Percentiles rank a stretch among this genome's conserved stretches.
Evolutionary conservation across 2,888 invertebrate genomes (phyloP).

Genomic region (Euphydryas editha): DNA sequence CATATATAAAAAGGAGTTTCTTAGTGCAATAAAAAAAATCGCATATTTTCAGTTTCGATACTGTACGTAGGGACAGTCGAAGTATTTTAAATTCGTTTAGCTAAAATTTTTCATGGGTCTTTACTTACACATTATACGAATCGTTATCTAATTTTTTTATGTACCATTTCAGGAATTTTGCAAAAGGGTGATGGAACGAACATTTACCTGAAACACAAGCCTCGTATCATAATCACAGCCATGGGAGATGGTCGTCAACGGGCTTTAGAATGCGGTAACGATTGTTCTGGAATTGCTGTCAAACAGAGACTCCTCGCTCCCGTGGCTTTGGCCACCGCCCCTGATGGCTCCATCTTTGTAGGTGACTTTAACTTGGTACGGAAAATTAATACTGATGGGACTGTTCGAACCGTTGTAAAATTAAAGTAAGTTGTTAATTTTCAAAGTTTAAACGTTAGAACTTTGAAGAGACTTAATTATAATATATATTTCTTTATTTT

Average conservation of each 20-base stretch:
- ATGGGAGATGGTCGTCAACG: slow-evolving; percentile 97
- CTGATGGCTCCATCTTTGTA: slow-evolving; percentile 97
- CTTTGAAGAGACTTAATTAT: too few species aligned
- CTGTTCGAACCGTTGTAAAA: slow-evolving; percentile 90
- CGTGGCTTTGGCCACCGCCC: slow-evolving; percentile 94
- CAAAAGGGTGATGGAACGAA: slow-evolving; percentile 99
- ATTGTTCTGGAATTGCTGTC: slow-evolving; percentile 91
- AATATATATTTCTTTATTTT: slow-evolving; percentile 15
- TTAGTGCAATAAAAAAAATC: too few species aligned
- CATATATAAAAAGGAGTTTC: too few species aligned
- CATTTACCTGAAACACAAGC: slow-evolving; percentile 96
- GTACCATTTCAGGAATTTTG: slow-evolving; percentile 87
- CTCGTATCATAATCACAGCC: slow-evolving; percentile 93
- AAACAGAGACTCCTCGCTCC: slow-evolving; percentile 94
- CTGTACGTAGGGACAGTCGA: too few species aligned
- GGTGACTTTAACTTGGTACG: slow-evolving; percentile 98
- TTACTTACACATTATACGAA: not conserved
- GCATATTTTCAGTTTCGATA: too few species aligned
- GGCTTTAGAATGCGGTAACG: slow-evolving; percentile 90
- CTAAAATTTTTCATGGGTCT: not conserved
- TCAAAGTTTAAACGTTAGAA: too few species aligned
- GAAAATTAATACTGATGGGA: slow-evolving; percentile 93
- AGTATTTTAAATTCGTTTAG: not conserved
- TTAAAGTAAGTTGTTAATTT: slow-evolving; percentile 88
- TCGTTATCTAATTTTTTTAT: not conserved